Base-by-base conservation (phyloP, 2,888 invertebrate species). In the Torymus texanus region DNA sequence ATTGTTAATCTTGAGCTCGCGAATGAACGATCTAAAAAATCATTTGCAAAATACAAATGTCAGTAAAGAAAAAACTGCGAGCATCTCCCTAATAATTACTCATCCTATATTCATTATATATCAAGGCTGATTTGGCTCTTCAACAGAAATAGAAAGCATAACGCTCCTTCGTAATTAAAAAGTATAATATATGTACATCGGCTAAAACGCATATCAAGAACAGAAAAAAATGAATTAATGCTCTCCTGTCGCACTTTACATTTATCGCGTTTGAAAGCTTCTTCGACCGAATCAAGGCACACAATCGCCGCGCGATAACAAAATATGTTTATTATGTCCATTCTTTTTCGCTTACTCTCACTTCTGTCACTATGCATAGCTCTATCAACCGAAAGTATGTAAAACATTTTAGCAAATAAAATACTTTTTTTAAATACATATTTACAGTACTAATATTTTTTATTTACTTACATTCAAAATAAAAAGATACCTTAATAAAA, bases 281-380 rank as follows among this genome's bases (percentile, higher is more conserved):
- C 61, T 78, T 73, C 63, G 63, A 79, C 59, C 65, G 68, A 75
- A 75, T 81, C 75, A 81, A 81, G 81, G 81, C 81, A 81, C 81
- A 79, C 75, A 75, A 71, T 71, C 50, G 58, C 55, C 65, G 61
- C 71, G 41, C 55, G 29, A 51, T 77, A 77, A 59, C 53, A 65
- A 65, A 77, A 58, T 58, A 24, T 24, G 55, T 53, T 63, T 24
- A 59, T 75, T 29, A 53, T 55, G 24, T 63, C n/a, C 13, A 50
- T 58, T 58, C 71, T 58, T 58, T 29, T 61, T 41, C 41, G 1
- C 41, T 41, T 41, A 41, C 41, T 8, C 41, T 41, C 8, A 8
- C 51, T 58, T 55, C 16, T 18, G 24, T 51, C 16, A 13, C 12
- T 24, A 41, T 8, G 41, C 8, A 41, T 16, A 58, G 51, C 8